Conservation (phyloP, 1,140 invertebrate species). For the Pachypsylla venusta region DNA sequence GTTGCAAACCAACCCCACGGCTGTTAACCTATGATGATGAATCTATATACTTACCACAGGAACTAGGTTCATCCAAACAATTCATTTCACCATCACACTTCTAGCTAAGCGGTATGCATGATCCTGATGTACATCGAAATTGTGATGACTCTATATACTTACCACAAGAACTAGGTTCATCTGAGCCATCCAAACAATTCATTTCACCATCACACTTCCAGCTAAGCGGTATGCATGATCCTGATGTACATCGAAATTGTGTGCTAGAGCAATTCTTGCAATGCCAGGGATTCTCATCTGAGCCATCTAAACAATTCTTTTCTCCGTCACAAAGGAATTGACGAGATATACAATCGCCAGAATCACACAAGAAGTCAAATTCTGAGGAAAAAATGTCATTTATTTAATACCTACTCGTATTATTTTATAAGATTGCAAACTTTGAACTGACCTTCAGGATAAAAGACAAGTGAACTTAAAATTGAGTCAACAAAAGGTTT, state of each 20-base stretch:
- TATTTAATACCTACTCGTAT: too few relatives aligned
- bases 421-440: too few relatives aligned
- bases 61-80: conserved; percentile 43
- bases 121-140: conserved; percentile 38
- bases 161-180: conserved; percentile 35
- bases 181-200: conserved; percentile 48
- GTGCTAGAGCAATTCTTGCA: conserved; percentile 10
- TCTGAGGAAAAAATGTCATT: background rate
- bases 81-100: conserved; percentile 46
- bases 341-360: conserved; percentile 37
- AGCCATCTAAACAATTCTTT: conserved; percentile 43
- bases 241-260: conserved; percentile 36
- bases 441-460: too few relatives aligned
- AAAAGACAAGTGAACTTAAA: too few relatives aligned
- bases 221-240: conserved; percentile 40
- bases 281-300: conserved; percentile 44
- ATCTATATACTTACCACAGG: conserved; percentile 21
- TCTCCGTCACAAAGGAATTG: conserved; percentile 41
- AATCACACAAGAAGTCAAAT: conserved; percentile 32
- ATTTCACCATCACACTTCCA: conserved; percentile 46
- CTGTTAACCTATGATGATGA: too few relatives aligned
- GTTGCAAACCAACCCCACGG: too few relatives aligned
- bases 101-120: conserved; percentile 44
- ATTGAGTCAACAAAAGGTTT: too few relatives aligned
- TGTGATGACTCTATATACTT: too few relatives aligned